Evolutionary conservation across 1,140 invertebrate genomes (phyloP), one percentile per base, ranked within the genome.

Genomic region (Neocloeon triangulifer): DNA sequence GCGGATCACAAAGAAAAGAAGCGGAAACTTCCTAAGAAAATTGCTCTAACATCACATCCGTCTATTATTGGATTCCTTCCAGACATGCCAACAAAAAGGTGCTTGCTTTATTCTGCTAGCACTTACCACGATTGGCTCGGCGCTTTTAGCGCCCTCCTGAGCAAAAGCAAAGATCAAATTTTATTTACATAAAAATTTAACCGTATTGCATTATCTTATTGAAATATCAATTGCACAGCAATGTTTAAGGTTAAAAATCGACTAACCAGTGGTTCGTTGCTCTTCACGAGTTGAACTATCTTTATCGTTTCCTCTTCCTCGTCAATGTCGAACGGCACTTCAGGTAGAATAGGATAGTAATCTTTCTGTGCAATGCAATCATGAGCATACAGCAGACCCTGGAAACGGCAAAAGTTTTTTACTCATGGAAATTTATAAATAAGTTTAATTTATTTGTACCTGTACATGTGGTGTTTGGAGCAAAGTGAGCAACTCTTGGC

Each of bases 81-180:
- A n/a, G n/a, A n/a, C n/a, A n/a, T n/a, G n/a, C n/a, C n/a, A n/a
- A n/a, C n/a, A n/a, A n/a, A n/a, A n/a, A n/a, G n/a, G n/a, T n/a
- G n/a, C n/a, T n/a, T n/a, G n/a, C n/a, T n/a, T n/a, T n/a, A n/a
- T n/a, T n/a, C n/a, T n/a, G 19, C 19, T 29, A 25, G 37, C 31
- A 81, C 79, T 84, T 79, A 85, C 80, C 74, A 86, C 78, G 56
- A 88, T 86, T 51, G 82, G 82, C 64, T 88, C 82, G 67, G 79
- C 74, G 64, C 73, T 80, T 63, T 70, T 71, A 61, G 74, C 69
- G 64, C 76, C 78, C 66, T 69, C 66, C 78, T 84, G 74, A 63
- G 62, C 61, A 67, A 61, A 29, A 29, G 19, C 27, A 29, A 29
- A 29, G 14, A 29, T 29, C 22, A 23, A 8, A 16, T 29, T 17